phyloP scores from a whole-genome alignment of 2,888 invertebrate species.

The Atherix ibis region DNA sequence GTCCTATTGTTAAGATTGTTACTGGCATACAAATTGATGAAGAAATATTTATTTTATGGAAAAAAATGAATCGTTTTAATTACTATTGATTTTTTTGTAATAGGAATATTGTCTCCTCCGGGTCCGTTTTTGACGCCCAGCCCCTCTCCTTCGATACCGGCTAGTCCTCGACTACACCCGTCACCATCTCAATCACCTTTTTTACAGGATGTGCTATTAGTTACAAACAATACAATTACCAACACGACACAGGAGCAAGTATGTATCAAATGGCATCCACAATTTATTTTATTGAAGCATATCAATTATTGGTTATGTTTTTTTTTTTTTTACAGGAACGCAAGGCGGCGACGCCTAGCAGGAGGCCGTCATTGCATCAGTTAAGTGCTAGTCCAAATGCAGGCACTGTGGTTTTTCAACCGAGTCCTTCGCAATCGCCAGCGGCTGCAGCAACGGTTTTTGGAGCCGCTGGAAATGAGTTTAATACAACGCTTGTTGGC shows the following conservation, averaged over 20 bases:
- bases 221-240: slow-evolving; percentile 32
- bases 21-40: too few species aligned
- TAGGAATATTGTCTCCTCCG: slow-evolving; percentile 35
- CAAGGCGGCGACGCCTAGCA: slow-evolving; percentile 34
- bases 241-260: slow-evolving; percentile 33
- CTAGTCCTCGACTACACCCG: slow-evolving; percentile 34
- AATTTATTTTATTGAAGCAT: neutral
- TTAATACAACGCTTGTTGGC: slow-evolving; percentile 33
- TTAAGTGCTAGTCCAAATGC: slow-evolving; percentile 33
- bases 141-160: slow-evolving; percentile 35
- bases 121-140: slow-evolving; percentile 36
- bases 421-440: slow-evolving; percentile 34
- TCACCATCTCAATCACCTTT: slow-evolving; percentile 34
- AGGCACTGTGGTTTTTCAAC: slow-evolving; percentile 32
- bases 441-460: slow-evolving; percentile 30
- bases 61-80: too few species aligned
- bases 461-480: slow-evolving; percentile 32
- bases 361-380: slow-evolving; percentile 33
- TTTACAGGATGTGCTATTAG: slow-evolving; percentile 33
- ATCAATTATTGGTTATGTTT: slow-evolving; percentile 2
- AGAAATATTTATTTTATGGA: too few species aligned
- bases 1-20: too few species aligned
- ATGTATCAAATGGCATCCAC: slow-evolving; percentile 9
- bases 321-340: slow-evolving; percentile 22
- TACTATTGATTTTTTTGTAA: too few species aligned